phyloP scores from a whole-genome alignment of 2,888 invertebrate species.

The Pristionchus japonicus region DNA sequence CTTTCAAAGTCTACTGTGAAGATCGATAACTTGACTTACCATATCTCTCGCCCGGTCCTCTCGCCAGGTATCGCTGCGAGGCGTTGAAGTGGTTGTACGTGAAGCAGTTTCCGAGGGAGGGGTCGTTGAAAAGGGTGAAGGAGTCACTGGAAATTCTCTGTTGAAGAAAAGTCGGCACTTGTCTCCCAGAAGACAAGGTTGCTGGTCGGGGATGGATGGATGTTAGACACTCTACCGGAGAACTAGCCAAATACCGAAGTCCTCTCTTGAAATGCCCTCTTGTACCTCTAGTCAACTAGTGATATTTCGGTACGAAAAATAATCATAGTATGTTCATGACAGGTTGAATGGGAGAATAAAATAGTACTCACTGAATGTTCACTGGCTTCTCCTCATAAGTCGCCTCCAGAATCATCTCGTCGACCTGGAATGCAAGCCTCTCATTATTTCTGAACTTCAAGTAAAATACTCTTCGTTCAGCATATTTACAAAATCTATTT shows the following conservation, averaged over 20 bases:
- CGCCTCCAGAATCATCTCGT: conserved; percentile 24
- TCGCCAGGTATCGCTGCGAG: background rate
- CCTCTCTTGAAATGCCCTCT: too few relatives aligned
- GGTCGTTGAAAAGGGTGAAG: conserved; percentile 34
- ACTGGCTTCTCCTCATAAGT: conserved; percentile 30
- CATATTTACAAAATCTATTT: too few relatives aligned
- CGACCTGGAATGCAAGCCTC: background rate
- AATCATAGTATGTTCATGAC: background rate
- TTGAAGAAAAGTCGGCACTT: too few relatives aligned
- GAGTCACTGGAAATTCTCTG: background rate
- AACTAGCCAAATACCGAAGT: background rate
- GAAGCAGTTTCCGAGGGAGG: conserved; percentile 47
- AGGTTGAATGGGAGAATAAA: background rate
- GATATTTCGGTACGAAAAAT: background rate
- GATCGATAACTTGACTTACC: too few relatives aligned
- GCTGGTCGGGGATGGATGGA: too few relatives aligned
- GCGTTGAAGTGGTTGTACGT: conserved; percentile 44
- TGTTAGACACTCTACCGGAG: too few relatives aligned
- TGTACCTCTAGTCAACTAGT: background rate
- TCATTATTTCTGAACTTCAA: too few relatives aligned
- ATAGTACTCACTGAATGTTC: background rate
- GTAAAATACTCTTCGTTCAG: background rate
- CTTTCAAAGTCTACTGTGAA: too few relatives aligned
- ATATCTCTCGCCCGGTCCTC: background rate
- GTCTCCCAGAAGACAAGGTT: background rate